Percentiles rank a stretch among this genome's conserved stretches.
These are phyloP conservation scores for Thera obeliscata DNA, from an alignment of 2,888 invertebrate genomes.

Conservation along the genomic window DNA sequence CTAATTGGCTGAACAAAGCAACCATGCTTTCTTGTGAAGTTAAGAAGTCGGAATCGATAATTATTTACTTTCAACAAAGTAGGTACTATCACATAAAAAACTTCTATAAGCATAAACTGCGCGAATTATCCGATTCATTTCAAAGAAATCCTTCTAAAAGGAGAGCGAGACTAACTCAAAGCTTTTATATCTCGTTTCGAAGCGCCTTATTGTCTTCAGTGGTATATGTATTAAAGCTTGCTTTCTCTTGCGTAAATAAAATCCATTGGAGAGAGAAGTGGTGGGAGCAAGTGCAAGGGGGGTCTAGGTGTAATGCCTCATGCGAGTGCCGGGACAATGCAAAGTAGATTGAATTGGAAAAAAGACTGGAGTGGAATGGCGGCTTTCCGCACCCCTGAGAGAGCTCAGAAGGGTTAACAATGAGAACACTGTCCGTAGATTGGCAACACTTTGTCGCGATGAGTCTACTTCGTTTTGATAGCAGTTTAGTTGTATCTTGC, in stretches of 20 bases:
- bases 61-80: slow-evolving; percentile 71
- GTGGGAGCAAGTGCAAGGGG: slow-evolving; percentile 75
- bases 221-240: slow-evolving; percentile 83
- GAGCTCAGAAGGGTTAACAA: slow-evolving; percentile 74
- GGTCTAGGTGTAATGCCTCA: slow-evolving; percentile 81
- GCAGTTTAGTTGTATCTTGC: slow-evolving; percentile 31
- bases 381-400: slow-evolving; percentile 73
- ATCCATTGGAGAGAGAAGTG: slow-evolving; percentile 78
- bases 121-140: slow-evolving; percentile 84
- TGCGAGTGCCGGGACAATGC: slow-evolving; percentile 82
- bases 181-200: slow-evolving; percentile 83
- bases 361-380: slow-evolving; percentile 76
- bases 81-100: slow-evolving; percentile 69
- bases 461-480: slow-evolving; percentile 33
- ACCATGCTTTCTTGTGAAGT: slow-evolving; percentile 46
- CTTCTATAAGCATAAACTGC: slow-evolving; percentile 74
- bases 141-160: slow-evolving; percentile 82
- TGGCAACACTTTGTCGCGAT: slow-evolving; percentile 51
- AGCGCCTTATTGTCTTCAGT: slow-evolving; percentile 82
- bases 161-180: slow-evolving; percentile 81
- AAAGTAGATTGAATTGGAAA: slow-evolving; percentile 85
- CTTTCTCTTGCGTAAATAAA: slow-evolving; percentile 84
- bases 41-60: slow-evolving; percentile 49
- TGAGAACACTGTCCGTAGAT: slow-evolving; percentile 67
- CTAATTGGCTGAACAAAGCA: neutral